A percentile compares a stretch with the other conserved stretches of the same genome.
Conservation (phyloP, 1,140 invertebrate species). For the Yoshiicerus persimilis region DNA sequence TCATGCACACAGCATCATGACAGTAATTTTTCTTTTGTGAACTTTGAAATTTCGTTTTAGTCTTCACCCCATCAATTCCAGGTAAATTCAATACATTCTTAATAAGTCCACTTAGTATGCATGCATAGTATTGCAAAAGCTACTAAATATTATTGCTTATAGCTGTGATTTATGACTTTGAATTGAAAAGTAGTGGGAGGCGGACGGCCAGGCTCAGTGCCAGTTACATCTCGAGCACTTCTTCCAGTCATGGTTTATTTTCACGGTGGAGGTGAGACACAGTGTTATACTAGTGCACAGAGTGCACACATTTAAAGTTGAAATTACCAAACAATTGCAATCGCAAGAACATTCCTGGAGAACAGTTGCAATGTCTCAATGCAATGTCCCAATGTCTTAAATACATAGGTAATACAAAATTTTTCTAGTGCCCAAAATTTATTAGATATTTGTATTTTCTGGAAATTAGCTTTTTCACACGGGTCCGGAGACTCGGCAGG, state of each 20-base stretch:
- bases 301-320: too few species aligned
- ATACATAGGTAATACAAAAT: too few species aligned
- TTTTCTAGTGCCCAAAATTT: too few species aligned
- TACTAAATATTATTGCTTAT: too few species aligned
- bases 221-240: constrained; percentile 25
- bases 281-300: too few species aligned
- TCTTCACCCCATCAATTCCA: constrained; percentile 17
- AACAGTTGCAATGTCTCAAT: too few species aligned
- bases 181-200: neutral
- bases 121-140: neutral
- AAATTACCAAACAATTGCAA: too few species aligned
- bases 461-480: too few species aligned
- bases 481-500: constrained; percentile 45
- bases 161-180: neutral
- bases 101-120: neutral
- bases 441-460: too few species aligned
- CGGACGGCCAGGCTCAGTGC: neutral
- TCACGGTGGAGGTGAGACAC: constrained; percentile 49
- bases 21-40: neutral
- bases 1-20: too few species aligned
- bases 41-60: neutral
- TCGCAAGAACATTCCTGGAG: too few species aligned
- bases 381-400: too few species aligned
- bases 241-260: constrained; percentile 46
- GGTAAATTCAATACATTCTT: neutral